A percentile compares a stretch with the other conserved stretches of the same genome.
Evolutionary conservation across 2,113 vertebrate genomes (phyloP).

Genomic region (Chinchilla lanigera): DNA sequence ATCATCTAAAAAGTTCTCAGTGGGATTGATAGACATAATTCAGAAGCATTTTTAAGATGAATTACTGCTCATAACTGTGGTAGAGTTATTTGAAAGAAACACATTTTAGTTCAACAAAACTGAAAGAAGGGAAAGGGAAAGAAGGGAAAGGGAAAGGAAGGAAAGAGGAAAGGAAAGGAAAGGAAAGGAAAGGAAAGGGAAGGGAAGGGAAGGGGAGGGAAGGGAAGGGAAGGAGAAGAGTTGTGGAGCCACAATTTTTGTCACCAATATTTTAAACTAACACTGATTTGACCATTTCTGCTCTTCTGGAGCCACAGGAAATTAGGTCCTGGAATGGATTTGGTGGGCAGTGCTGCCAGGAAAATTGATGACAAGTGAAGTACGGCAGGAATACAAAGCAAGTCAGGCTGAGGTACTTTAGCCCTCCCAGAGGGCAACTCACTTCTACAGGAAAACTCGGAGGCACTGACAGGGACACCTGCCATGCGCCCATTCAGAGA

Average conservation of each 20-base stretch:
- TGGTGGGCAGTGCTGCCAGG: not conserved
- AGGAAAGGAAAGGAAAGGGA: not conserved
- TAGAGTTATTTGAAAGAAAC: not conserved
- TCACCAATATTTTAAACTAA: not conserved
- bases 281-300: not conserved
- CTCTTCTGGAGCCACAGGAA: not conserved
- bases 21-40: not conserved
- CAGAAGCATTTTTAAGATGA: constrained; percentile 40
- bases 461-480: not conserved
- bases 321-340: not conserved
- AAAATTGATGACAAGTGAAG: not conserved
- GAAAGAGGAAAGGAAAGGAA: not conserved
- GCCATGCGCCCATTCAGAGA: not conserved
- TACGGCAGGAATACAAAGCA: not conserved
- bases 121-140: not conserved
- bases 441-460: not conserved
- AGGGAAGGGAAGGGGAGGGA: not conserved
- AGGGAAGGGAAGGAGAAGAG: not conserved
- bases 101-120: not conserved
- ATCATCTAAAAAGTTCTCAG: not conserved
- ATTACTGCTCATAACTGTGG: not conserved
- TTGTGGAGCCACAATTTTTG: not conserved
- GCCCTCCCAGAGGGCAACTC: fast-evolving
- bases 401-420: not conserved
- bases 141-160: not conserved